Evolutionary conservation across 2,113 vertebrate species (phyloP), one percentile per base, ranked within the genome.

Genomic region (Hepsetus odoe): DNA sequence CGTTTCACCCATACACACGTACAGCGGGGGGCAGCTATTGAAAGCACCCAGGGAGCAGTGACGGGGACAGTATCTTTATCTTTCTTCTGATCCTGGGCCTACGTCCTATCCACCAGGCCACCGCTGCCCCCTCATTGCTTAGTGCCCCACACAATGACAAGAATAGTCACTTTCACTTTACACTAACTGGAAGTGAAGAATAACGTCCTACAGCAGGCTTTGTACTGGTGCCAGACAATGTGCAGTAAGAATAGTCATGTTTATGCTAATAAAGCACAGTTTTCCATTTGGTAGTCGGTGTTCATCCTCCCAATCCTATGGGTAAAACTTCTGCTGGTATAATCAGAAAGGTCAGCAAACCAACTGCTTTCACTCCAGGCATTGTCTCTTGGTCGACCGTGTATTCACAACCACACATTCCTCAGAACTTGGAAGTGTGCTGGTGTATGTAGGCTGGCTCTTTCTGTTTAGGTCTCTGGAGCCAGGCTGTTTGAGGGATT

Each of bases 331-430:
- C 5, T 28, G 42, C 33, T 1, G 35, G 49, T 78, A 67, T 66
- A 78, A 68, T 62, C 33, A 40, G 32, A 42, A 46, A 71, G 75
- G 74, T 58, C 75, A 82, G 33, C 80, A 78, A 56, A 77, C 13
- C 53, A 55, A 64, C 42, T 62, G 51, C 67, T 76, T 53, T 49
- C 49, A 71, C 68, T 65, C 35, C 14, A 59, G 16, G 61, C 42
- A 56, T 28, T 13, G 32, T 56, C 18, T 42, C 71, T 51, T 59
- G 58, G 35, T 59, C 64, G 26, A 2, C 16, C 42, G 9, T 55
- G 33, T 20, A 53, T 13, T n/a, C 32, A 56, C 32, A 53, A 62
- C 11, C 40, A 62, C 72, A 55, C 22, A 38, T 65, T 76, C 26
- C 32, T 75, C 44, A 24, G 44, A 75, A 65, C 12, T 5, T 65